Evolutionary conservation across 2,797 vertebrate species (phyloP), one percentile per base, ranked within the genome.

Genomic region (Coregonus ussuriensis): DNA sequence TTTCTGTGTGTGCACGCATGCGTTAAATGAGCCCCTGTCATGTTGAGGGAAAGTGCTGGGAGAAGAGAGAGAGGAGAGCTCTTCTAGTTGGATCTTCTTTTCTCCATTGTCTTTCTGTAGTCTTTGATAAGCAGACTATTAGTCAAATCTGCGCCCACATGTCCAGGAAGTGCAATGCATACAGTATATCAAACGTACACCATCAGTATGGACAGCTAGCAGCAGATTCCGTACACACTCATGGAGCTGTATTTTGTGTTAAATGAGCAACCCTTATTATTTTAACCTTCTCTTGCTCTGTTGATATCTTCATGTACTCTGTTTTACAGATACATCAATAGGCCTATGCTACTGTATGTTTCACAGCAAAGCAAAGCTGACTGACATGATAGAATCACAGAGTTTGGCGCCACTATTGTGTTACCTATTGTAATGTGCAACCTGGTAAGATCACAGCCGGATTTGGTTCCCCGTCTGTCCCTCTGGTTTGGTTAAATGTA

Each of bases 91-190:
- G n/a, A 66, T 15, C 52, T 54, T 15, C 21, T 33, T 53, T 74
- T 21, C 35, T 74, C 71, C 29, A 13, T 74, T 47, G 54, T 35
- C 66, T 79, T 79, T 74, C 6, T 65, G 25, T 71, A 35, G 16
- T 63, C 33, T 25, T 65, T 69, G 81, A 82, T 87, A 77, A 81
- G 78, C 14, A 6, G 66, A 54, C 72, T 75, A 71, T 82, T 88
- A 76, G 79, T 86, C 83, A 87, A 83, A 85, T 84, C 11, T 71
- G 11, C 62, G 5, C 78, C 76, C 75, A 80, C 75, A 74, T 68
- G 72, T 76, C 29, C 47, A 78, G 78, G 80, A 87, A 82, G 71
- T 77, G 51, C 11, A 4, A 18, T 56, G 18, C 16, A n/a, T 16
- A 56, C 25, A 21, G 54, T 54, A 63, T 67, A 72, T 79, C 63